These are phyloP conservation scores for Idaea aversata DNA, from an alignment of 2,888 invertebrate species.

Conservation along the genomic window DNA sequence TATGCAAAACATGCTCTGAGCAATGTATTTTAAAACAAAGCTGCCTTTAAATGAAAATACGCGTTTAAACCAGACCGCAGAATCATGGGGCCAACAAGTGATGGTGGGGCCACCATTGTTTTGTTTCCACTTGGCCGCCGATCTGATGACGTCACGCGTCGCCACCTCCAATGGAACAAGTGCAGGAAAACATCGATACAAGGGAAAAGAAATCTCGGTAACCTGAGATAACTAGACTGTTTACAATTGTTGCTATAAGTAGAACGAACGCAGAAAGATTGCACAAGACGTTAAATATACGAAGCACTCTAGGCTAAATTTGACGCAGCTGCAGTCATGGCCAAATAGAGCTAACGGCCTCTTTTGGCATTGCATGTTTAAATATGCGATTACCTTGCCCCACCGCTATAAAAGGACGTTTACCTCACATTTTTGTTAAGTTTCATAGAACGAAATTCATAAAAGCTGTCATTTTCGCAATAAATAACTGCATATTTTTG, in stretches of 20 bases:
- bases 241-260: neutral
- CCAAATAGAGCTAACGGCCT: constrained; percentile 36
- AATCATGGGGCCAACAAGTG: constrained; percentile 40
- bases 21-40: constrained; percentile 1
- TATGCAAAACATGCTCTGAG: neutral
- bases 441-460: neutral
- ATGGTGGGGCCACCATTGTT: constrained; percentile 50
- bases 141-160: constrained; percentile 70
- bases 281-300: neutral
- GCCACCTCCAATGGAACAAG: constrained; percentile 61
- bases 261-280: neutral
- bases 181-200: constrained; percentile 34
- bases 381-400: constrained; percentile 31
- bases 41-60: neutral
- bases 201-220: neutral
- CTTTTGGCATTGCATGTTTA: constrained; percentile 40
- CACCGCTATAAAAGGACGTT: constrained; percentile 34
- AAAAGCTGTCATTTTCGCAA: neutral
- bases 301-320: constrained; percentile 1
- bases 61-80: constrained; percentile 9
- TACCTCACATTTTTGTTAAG: constrained; percentile 29
- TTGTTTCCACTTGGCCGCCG: constrained; percentile 64
- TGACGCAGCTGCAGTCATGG: constrained; percentile 28
- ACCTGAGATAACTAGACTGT: neutral
- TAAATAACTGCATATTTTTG: neutral